Evolutionary conservation across 2,797 vertebrate genomes (phyloP), one percentile per base, ranked within the genome.

Genomic region (Arvicola amphibius): DNA sequence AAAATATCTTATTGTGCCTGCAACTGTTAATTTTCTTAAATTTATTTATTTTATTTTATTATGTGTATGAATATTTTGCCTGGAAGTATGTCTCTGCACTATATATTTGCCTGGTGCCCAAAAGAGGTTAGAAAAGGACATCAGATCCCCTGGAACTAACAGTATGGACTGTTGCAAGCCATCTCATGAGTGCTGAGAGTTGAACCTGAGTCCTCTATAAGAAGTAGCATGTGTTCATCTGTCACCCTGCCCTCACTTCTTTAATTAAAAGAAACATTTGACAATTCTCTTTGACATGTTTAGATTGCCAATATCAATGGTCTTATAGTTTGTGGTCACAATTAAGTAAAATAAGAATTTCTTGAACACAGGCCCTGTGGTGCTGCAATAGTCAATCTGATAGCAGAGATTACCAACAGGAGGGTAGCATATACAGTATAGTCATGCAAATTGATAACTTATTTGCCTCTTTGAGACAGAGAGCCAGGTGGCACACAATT

Each of bases 381-480:
- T 16, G 1, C 34, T 14, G 25, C 46, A 83, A 27, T n/a, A 48
- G 23, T 16, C 11, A 43, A 7, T 71, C 17, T 90, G 71, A 40
- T 37, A 59, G 6, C 32, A 40, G 37, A 46, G 10, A 51, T 9
- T 27, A 5, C 11, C 48, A 6, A 6, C 12, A 32, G 59, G 7
- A 29, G 12, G 53, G 2, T 37, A 17, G n/a, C 23, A 7, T 46
- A 25, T 21, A 6, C 1, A 32, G 5, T 53, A 5, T 5, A 4
- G 23, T 37, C 14, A 32, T 21, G 16, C 1, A 65, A 53, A 46
- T 40, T 27, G 34, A 69, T 34, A 27, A 9, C 7, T 5, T 19
- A 77, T 14, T 32, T 17, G 13, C 12, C 6, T 59, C 32, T 6
- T 2, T 19, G 23, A 8, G 32, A 16, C n/a, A 56, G 21, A 56